Evolutionary conservation across 2,888 invertebrate species (phyloP), one percentile per base, ranked within the genome.

Genomic region (Micoletzkya japonica): DNA sequence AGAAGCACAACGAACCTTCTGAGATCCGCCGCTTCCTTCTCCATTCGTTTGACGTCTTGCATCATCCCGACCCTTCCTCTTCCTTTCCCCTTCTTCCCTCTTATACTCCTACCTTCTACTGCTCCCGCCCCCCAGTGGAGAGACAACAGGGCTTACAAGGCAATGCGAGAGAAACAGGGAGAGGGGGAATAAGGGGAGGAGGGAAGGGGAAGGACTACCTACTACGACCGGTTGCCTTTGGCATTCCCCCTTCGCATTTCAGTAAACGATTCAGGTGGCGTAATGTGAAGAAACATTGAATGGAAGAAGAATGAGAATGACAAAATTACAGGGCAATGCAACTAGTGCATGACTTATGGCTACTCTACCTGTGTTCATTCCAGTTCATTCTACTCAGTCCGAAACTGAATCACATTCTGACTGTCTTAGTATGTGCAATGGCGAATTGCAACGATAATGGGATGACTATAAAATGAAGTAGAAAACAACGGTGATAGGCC

Each of bases 291-390:
- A 44, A 14, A 44, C 20, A 44, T 14, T 44, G 26, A 56, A 56
- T 10, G n/a, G 56, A 56, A 24, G 56, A 56, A 56, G 26, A 56
- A 14, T 24, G 56, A 56, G 56, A 56, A 10, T 17, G 56, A 56
- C 7, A 56, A 56, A 56, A 26, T 14, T 10, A 24, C 10, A 56
- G 17, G 10, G 14, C 14, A n/a, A n/a, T n/a, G n/a, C n/a, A n/a
- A n/a, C n/a, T n/a, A n/a, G n/a, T n/a, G n/a, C n/a, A n/a, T n/a
- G n/a, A n/a, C n/a, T n/a, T n/a, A n/a, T n/a, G n/a, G n/a, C n/a
- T n/a, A n/a, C n/a, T n/a, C n/a, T n/a, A n/a, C n/a, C n/a, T n/a
- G n/a, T n/a, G n/a, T n/a, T n/a, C n/a, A n/a, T n/a, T n/a, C n/a
- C n/a, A n/a, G n/a, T n/a, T n/a, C n/a, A n/a, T n/a, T n/a, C n/a